A percentile compares a stretch with the other conserved stretches of the same genome.
Evolutionary conservation across 2,888 invertebrate genomes (phyloP).

Genomic region (Nasonia oneida): DNA sequence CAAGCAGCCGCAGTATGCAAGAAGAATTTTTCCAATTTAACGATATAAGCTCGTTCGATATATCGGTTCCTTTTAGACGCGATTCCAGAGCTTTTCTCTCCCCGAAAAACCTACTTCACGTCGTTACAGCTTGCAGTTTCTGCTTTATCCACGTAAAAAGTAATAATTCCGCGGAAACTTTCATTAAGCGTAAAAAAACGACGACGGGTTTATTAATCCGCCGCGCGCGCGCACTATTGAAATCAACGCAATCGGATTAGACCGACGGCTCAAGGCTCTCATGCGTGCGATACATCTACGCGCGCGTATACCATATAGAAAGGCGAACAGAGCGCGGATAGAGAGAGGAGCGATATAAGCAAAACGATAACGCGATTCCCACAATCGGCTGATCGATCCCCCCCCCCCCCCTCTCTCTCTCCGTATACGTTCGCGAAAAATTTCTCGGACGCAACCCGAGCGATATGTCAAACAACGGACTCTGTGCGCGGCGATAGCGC

Average conservation of each 20-base stretch:
- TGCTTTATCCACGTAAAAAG: not conserved
- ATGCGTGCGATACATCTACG: not conserved
- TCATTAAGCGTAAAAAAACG: not conserved
- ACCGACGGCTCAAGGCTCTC: not conserved
- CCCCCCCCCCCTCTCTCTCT: not conserved
- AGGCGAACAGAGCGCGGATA: not conserved
- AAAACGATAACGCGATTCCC: constrained; percentile 33
- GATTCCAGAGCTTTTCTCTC: too few relatives aligned
- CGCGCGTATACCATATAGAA: not conserved
- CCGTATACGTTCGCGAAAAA: constrained; percentile 4
- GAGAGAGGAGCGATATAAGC: not conserved
- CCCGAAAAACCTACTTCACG: not conserved
- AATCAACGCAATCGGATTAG: not conserved
- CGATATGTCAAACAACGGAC: not conserved
- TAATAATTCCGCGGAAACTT: not conserved
- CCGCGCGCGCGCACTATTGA: not conserved
- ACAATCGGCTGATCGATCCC: constrained; percentile 22
- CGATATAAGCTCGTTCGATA: too few relatives aligned
- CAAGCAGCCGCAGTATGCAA: too few relatives aligned
- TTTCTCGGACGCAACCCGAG: not conserved
- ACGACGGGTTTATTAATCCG: not conserved
- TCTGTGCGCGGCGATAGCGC: constrained; percentile 30
- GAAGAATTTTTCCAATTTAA: too few relatives aligned
- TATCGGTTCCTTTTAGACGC: too few relatives aligned
- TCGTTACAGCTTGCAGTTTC: not conserved